Base-by-base conservation (phyloP, 2,797 vertebrate genomes). In the Pangasius larnaudii region DNA sequence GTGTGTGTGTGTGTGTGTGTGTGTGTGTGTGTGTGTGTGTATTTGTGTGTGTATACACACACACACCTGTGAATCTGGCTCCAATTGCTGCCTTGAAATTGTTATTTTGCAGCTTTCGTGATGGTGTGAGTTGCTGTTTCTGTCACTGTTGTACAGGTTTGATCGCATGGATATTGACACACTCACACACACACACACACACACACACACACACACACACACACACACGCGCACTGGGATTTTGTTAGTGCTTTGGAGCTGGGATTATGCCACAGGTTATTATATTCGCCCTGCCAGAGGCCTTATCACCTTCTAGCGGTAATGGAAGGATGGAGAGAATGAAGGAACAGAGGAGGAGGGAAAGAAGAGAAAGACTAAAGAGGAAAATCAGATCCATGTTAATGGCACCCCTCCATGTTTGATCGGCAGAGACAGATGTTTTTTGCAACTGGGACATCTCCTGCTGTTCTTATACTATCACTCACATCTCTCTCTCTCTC, bases 401-500 rank as follows among this genome's bases (percentile, higher is more conserved):
- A 88, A 89, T 90, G 75, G 86, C 63, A 87, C 56, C 53, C 13
- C 56, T 88, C 71, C 69, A 85, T 80, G 81, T 85, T 63, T 80
- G 59, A 91, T 59, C 42, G 51, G 61, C 33, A 87, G 72, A 89
- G 56, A 74, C 81, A 90, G 86, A 87, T 89, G 86, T 78, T 84
- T 72, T 82, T 58, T 72, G 46, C 80, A 24, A 83, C 42, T 72
- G 61, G 74, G 84, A 36, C 33, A 56, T 86, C 69, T 72, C 80
- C 78, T 88, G 81, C 86, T 82, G 85, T 87, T 61, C 91, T 91
- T 89, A 89, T 91, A 90, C 90, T 92, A 88, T 86, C 91, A 90
- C 71, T 92, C 86, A 71, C 74, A 61, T 77, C 77, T 80, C 59
- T 78, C 51, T 14, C 63, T 36, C 36, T 36, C 36, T 36, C 36